These are phyloP conservation scores for Regulus satrapa DNA, from an alignment of 2,113 vertebrate genomes.

Conservation along the genomic window DNA sequence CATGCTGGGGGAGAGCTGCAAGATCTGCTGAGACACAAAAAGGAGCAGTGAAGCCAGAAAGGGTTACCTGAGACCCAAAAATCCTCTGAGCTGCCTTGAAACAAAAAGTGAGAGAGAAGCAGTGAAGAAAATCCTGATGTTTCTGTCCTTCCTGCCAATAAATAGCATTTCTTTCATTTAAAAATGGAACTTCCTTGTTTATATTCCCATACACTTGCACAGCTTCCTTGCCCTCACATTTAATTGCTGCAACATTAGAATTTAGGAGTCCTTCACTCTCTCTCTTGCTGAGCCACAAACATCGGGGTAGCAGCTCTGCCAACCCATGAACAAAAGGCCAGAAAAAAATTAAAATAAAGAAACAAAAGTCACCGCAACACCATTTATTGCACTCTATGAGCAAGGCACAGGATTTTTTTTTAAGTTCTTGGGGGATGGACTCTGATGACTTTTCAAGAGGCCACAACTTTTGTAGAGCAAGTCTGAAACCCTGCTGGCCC, in stretches of 20 bases:
- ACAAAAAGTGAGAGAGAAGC: background rate
- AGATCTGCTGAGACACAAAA: background rate
- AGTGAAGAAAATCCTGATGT: background rate
- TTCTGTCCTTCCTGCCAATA: background rate
- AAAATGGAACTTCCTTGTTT: background rate
- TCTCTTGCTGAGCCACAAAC: background rate
- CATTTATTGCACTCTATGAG: background rate
- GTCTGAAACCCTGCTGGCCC: background rate
- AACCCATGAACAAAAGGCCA: background rate
- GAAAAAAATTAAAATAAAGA: background rate
- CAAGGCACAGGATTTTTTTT: background rate
- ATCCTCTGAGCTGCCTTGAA: background rate
- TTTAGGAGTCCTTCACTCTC: background rate
- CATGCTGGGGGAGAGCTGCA: background rate
- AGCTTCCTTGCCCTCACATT: background rate
- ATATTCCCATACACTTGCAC: fast-evolving
- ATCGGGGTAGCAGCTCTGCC: background rate
- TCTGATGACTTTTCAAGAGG: background rate
- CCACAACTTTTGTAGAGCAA: background rate
- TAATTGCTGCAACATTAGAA: background rate
- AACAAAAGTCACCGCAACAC: background rate
- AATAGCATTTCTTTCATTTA: background rate
- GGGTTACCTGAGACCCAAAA: background rate
- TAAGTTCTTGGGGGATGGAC: background rate
- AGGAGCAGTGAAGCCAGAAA: background rate